phyloP scores from a whole-genome alignment of 2,888 invertebrate species.

The Omphaloscelis lunosa region DNA sequence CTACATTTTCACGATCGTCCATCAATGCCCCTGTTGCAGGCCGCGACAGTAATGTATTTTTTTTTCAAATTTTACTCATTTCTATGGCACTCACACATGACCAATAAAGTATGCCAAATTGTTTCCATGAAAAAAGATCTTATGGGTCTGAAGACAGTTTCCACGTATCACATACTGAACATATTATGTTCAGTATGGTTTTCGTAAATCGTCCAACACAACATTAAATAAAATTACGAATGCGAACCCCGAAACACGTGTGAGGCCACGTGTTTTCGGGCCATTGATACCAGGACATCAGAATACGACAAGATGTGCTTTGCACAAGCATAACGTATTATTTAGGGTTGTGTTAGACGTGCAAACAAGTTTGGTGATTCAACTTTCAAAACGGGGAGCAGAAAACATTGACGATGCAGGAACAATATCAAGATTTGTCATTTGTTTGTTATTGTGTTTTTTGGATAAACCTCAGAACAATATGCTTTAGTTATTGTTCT shows the following conservation, averaged over 20 bases:
- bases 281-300: constrained; percentile 1
- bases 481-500: too few relatives aligned
- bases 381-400: background rate
- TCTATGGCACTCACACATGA: too few relatives aligned
- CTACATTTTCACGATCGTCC: too few relatives aligned
- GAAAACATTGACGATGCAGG: background rate
- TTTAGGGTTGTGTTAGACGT: too few relatives aligned
- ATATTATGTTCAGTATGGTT: background rate
- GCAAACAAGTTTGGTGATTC: constrained; percentile 3
- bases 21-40: too few relatives aligned
- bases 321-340: background rate
- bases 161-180: background rate
- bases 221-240: background rate
- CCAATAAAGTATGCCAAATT: background rate
- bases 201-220: background rate
- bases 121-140: background rate
- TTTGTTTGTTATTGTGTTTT: background rate
- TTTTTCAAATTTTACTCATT: too few relatives aligned
- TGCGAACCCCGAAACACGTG: background rate
- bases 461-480: too few relatives aligned
- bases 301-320: background rate
- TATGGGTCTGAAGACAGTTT: background rate
- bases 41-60: too few relatives aligned
- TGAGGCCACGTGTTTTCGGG: constrained; percentile 5
- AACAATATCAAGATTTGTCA: background rate